These are phyloP conservation scores for Apamea epomidion DNA, from an alignment of 2,888 invertebrate genomes.

Conservation along the genomic window DNA sequence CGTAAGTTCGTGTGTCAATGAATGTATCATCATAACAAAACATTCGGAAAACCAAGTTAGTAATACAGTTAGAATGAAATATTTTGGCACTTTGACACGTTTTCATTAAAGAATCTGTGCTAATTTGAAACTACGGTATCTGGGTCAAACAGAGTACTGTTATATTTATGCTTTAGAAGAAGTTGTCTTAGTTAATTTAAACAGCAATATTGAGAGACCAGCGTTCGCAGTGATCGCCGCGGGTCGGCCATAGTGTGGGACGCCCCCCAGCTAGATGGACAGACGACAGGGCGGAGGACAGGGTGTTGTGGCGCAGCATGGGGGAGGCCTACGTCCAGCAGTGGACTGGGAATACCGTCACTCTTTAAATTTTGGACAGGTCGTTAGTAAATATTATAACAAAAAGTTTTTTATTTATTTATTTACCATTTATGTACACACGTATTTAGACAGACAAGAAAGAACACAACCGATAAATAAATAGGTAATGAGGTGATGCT, in stretches of 20 bases:
- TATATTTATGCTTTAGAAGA: slow-evolving; percentile 37
- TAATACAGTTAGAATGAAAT: slow-evolving; percentile 14
- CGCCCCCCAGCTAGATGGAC: neutral
- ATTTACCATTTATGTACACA: too few species aligned
- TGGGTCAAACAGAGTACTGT: slow-evolving; percentile 33
- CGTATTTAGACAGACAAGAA: too few species aligned
- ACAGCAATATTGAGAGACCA: neutral
- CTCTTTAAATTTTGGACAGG: neutral
- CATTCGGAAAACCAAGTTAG: slow-evolving; percentile 14
- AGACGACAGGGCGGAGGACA: neutral
- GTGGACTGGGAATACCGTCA: neutral
- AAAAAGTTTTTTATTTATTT: too few species aligned
- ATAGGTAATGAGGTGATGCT: too few species aligned
- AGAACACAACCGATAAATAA: too few species aligned
- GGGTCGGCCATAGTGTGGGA: neutral
- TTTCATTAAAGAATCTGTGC: slow-evolving; percentile 36
- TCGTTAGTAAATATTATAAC: too few species aligned
- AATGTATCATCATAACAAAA: slow-evolving; percentile 41
- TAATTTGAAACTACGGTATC: slow-evolving; percentile 39
- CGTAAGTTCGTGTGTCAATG: slow-evolving; percentile 10
- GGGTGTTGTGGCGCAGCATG: neutral
- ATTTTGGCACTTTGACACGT: slow-evolving; percentile 37
- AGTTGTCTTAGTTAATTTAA: neutral
- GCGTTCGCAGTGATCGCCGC: neutral
- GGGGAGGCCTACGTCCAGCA: neutral